Base-by-base conservation (phyloP, 2,113 vertebrate genomes). In the Dromas ardeola region DNA sequence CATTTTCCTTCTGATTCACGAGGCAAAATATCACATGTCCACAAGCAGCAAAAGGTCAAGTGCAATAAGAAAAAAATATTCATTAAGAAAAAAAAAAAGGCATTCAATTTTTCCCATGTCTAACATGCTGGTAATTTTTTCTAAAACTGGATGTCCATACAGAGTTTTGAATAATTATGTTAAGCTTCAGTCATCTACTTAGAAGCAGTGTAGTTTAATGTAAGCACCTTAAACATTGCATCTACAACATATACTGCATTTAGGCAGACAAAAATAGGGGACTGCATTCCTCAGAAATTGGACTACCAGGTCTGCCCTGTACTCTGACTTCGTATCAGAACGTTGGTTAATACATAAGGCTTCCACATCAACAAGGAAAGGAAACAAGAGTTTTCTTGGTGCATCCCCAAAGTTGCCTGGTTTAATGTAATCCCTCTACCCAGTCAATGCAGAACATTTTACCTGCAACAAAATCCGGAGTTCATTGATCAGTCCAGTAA, bases 61-160 rank as follows among this genome's bases (percentile, higher is more conserved):
- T 23, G 12, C 13, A 81, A 58, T 8, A 10, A 2, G 34, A 62
- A 58, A 73, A 91, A 61, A 52, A 25, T 0, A 16, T 29, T 56
- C 0, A 26, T n/a, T 40, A 53, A 38, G 20, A 67, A 72, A 88
- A 79, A 61, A 59, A 32, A 0, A 20, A 2, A 2, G 0, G 0
- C 29, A 25, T 74, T 67, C 10, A 8, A 2, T 40, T 77, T 86
- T 65, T 29, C 12, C 13, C 15, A 36, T 25, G 11, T 67, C 20
- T 86, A 77, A 59, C 4, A 40, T 2, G 1, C 5, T 23, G 23
- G 15, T 15, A n/a, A 5, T 52, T 76, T 55, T 83, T 87, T 83
- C 55, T 38, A 13, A 84, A 91, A 56, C 20, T 25, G 25, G 10
- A 66, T 5, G 11, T 53, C 8, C 10, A 38, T 52, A 10, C 16